A percentile compares a stretch with the other conserved stretches of the same genome.
Conservation (phyloP, 2,888 invertebrate genomes). For the Ryuthela nishihirai region DNA sequence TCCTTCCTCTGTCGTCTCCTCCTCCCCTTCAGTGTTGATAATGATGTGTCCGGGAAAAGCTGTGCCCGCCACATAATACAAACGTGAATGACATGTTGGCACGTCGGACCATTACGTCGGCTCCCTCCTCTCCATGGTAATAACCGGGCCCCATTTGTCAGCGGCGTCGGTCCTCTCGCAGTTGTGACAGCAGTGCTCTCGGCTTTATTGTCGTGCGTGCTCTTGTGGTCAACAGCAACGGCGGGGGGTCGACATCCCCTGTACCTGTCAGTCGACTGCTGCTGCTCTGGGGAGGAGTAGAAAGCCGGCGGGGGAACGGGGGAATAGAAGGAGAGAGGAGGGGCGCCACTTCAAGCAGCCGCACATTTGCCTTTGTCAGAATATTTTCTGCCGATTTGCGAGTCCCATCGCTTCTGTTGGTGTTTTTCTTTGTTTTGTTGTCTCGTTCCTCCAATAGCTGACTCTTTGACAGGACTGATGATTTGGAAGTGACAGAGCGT, state of each 20-base stretch:
- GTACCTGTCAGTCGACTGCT: constrained; percentile 36
- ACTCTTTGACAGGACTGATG: too few species aligned
- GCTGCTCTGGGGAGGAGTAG: constrained; percentile 14
- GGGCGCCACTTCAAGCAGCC: too few species aligned
- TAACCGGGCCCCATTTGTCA: constrained; percentile 18
- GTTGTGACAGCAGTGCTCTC: constrained; percentile 31
- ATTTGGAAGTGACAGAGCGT: too few species aligned
- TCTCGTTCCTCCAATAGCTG: too few species aligned
- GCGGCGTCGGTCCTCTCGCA: constrained; percentile 22
- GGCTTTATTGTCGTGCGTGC: constrained; percentile 33
- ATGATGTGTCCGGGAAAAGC: constrained; percentile 28
- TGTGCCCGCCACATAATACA: constrained; percentile 29
- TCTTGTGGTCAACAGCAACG: constrained; percentile 35
- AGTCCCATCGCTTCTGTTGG: too few species aligned
- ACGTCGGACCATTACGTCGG: constrained; percentile 37
- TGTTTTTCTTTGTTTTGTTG: too few species aligned
- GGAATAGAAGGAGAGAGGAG: too few species aligned
- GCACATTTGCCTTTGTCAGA: constrained; percentile 38
- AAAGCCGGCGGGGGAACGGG: too few species aligned
- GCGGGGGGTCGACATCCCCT: constrained; percentile 6
- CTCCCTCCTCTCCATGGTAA: constrained; percentile 19
- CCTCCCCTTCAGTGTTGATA: constrained; percentile 24
- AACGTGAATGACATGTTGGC: constrained; percentile 38
- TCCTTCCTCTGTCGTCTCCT: too few species aligned
- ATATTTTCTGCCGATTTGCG: too few species aligned